phyloP scores from a whole-genome alignment of 2,888 invertebrate genomes.

The Caenorhabditis virilis region DNA sequence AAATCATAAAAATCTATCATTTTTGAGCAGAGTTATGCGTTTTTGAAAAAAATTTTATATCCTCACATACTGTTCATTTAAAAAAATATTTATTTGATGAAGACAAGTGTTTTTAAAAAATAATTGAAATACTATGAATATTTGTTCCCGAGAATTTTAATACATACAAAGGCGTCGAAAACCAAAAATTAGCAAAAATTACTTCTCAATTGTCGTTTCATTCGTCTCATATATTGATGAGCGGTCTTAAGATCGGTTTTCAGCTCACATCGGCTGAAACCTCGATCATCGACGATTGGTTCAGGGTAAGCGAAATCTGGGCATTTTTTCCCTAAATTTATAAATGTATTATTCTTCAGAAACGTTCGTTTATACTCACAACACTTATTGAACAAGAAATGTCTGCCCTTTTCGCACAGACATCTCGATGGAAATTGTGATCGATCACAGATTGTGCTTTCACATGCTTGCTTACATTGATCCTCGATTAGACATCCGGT shows the following conservation, averaged over 20 bases:
- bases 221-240: conserved; percentile 44
- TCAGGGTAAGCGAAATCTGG: conserved; percentile 55
- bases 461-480: conserved; percentile 64
- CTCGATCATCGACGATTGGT: conserved; percentile 51
- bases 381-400: conserved; percentile 66
- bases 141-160: background rate
- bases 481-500: conserved; percentile 65
- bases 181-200: conserved; percentile 50
- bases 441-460: conserved; percentile 60
- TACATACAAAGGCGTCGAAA: too few relatives aligned
- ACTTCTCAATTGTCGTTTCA: conserved; percentile 51
- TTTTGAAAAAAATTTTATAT: too few relatives aligned
- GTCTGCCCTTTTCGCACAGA: conserved; percentile 60
- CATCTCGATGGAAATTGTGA: conserved; percentile 50
- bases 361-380: too few relatives aligned
- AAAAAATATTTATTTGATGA: too few relatives aligned
- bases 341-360: too few relatives aligned
- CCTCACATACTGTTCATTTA: too few relatives aligned
- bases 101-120: too few relatives aligned
- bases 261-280: conserved; percentile 54
- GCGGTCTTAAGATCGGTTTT: conserved; percentile 43
- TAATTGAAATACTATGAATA: background rate
- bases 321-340: conserved; percentile 58
- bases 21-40: too few relatives aligned
- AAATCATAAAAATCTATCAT: too few relatives aligned